phyloP scores from a whole-genome alignment of 2,797 vertebrate genomes.

The Epinephelus coioides region DNA sequence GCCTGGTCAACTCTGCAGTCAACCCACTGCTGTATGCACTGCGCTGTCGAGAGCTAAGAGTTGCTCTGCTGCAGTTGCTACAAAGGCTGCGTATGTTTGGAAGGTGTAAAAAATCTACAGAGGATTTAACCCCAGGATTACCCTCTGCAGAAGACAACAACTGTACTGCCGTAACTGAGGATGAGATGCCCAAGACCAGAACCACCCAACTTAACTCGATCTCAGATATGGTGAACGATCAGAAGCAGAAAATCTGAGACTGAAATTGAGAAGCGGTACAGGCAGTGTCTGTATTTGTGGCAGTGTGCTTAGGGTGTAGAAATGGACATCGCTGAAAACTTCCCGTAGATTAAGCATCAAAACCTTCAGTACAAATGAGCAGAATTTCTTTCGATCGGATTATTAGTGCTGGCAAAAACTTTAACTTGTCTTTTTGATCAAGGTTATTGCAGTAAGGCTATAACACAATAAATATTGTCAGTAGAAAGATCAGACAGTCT shows the following conservation, averaged over 20 bases:
- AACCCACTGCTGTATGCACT: slow-evolving; percentile 94
- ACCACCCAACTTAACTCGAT: slow-evolving; percentile 44
- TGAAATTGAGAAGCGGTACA: slow-evolving; percentile 17
- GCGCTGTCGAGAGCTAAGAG: slow-evolving; percentile 88
- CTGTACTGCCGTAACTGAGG: slow-evolving; percentile 47
- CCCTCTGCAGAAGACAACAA: slow-evolving; percentile 49
- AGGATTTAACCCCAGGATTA: slow-evolving; percentile 22
- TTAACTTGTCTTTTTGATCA: slow-evolving; percentile 5
- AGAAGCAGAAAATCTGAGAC: slow-evolving; percentile 39
- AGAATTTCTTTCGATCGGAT: slow-evolving; percentile 1
- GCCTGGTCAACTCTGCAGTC: slow-evolving; percentile 92
- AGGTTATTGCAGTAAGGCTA: not conserved
- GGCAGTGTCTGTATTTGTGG: slow-evolving; percentile 6
- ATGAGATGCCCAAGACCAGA: slow-evolving; percentile 11
- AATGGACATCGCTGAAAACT: not conserved
- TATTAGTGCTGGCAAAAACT: not conserved
- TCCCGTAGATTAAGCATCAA: slow-evolving; percentile 3
- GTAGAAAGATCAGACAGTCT: not conserved
- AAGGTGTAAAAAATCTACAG: slow-evolving; percentile 64
- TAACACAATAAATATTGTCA: not conserved
- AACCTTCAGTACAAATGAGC: not conserved
- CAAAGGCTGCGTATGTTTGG: slow-evolving; percentile 40
- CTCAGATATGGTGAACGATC: slow-evolving; percentile 63
- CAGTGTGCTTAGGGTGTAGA: not conserved
- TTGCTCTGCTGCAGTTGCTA: slow-evolving; percentile 76